phyloP scores from a whole-genome alignment of 2,797 vertebrate species.

The Monodelphis domestica region DNA sequence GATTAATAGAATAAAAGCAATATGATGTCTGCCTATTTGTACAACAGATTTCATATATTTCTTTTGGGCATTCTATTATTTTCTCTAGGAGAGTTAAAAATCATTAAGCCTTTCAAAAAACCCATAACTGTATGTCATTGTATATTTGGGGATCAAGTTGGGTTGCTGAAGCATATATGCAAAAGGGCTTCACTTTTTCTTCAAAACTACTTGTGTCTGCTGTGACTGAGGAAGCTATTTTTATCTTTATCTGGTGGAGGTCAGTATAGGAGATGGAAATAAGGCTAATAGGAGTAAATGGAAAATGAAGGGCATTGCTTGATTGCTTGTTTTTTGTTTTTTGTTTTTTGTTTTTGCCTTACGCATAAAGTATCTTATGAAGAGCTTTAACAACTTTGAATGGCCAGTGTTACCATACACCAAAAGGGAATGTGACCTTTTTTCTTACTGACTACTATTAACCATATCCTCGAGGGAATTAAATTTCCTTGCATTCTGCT shows the following conservation, averaged over 20 bases:
- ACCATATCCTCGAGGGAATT: not conserved
- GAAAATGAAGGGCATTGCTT: not conserved
- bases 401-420: not conserved
- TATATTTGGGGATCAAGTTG: conserved; percentile 41
- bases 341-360: too few relatives aligned
- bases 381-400: not conserved
- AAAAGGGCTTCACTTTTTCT: conserved; percentile 21
- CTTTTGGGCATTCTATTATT: conserved; percentile 69
- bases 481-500: not conserved
- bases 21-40: conserved; percentile 23
- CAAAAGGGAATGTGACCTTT: not conserved
- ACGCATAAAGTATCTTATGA: not conserved
- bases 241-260: not conserved
- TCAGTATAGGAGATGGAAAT: not conserved
- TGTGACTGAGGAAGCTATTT: conserved; percentile 5
- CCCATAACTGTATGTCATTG: conserved; percentile 65
- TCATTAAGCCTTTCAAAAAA: conserved; percentile 63
- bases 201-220: not conserved
- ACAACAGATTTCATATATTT: conserved; percentile 65
- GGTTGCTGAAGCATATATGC: conserved; percentile 35
- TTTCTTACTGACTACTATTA: not conserved
- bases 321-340: too few relatives aligned
- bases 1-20: conserved; percentile 58
- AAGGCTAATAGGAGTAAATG: not conserved
- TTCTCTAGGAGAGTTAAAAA: conserved; percentile 49